Base-by-base conservation (phyloP, 1,140 invertebrate species). In the Lamellibrachia luymesi region DNA sequence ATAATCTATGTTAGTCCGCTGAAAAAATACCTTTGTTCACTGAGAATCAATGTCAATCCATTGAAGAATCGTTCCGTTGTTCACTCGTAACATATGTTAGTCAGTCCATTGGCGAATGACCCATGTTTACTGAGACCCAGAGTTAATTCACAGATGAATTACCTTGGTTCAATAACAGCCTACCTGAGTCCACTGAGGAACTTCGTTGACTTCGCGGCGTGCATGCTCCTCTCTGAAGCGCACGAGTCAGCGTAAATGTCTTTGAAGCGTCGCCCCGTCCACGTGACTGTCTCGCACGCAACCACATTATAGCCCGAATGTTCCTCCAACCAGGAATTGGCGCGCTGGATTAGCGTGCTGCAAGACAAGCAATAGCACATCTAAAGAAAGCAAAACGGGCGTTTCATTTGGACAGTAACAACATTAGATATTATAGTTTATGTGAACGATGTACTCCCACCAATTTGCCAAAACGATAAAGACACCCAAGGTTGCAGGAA, bases 281-380 rank as follows among this genome's bases (percentile, higher is more conserved):
- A 93, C n/a, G 92, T 93, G 80, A 93, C 80, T 10, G 93, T 93
- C 90, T 93, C 92, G 38, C 93, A 93, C 8, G 93, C 90, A 5
- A 93, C 50, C 4, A 93, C 90, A 13, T 80, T 51, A 49, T 92
- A 56, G 80, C 90, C 92, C 10, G 50, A 50, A 64, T 93, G 92
- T 51, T 93, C 93, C 52, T 93, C 93, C 80, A 93, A 50, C 93
- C 93, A 93, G 2, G 50, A 51, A 50, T 93, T 93, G 51, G 92
- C 93, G 27, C 93, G 91, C 51, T 51, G 49, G 25, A 93, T 38
- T 5, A 93, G 51, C 13, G 64, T 80, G 17, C 93, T 93, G 93
- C 90, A 91, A 50, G 50, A 50, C 89, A 64, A 92, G 8, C 4
- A 17, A 22, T 51, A 92, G 49, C 52, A 22, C 49, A 49, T 8